Evolutionary conservation across 2,888 invertebrate genomes (phyloP).

Genomic region (Lasioglossum vierecki): DNA sequence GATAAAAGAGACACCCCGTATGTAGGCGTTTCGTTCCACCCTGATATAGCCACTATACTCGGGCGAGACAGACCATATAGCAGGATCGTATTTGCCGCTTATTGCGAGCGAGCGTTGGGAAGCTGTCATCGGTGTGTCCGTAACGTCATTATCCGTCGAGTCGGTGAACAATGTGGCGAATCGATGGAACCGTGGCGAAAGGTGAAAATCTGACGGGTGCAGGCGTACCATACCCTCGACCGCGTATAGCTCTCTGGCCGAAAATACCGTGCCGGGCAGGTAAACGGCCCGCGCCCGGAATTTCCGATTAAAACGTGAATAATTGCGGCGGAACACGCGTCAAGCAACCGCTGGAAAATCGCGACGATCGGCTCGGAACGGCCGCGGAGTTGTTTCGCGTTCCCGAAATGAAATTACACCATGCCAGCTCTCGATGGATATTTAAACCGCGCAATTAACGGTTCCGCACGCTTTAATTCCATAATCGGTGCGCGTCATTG

Average conservation of each 20-base stretch:
- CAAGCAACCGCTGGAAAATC: constrained; percentile 19
- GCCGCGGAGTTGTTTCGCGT: neutral
- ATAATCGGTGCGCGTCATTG: neutral
- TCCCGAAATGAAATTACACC: neutral
- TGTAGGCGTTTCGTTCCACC: neutral
- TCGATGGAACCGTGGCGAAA: constrained; percentile 19
- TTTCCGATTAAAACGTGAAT: constrained; percentile 20
- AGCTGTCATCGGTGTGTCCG: constrained; percentile 10
- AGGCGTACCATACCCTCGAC: neutral
- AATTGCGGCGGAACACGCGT: constrained; percentile 1
- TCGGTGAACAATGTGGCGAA: neutral
- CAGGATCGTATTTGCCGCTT: constrained; percentile 3
- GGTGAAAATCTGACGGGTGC: constrained; percentile 28
- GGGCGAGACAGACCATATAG: neutral
- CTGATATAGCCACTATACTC: neutral
- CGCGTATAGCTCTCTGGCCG: neutral
- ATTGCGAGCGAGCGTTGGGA: neutral
- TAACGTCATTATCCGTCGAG: constrained; percentile 24
- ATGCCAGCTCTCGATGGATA: neutral
- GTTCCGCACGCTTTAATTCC: constrained; percentile 12
- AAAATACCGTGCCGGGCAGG: neutral
- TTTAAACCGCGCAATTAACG: constrained; percentile 10
- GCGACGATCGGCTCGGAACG: neutral
- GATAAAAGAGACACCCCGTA: neutral
- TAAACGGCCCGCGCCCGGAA: constrained; percentile 4